Base-by-base conservation (phyloP, 2,797 vertebrate genomes). In the Anguilla pacifica region DNA sequence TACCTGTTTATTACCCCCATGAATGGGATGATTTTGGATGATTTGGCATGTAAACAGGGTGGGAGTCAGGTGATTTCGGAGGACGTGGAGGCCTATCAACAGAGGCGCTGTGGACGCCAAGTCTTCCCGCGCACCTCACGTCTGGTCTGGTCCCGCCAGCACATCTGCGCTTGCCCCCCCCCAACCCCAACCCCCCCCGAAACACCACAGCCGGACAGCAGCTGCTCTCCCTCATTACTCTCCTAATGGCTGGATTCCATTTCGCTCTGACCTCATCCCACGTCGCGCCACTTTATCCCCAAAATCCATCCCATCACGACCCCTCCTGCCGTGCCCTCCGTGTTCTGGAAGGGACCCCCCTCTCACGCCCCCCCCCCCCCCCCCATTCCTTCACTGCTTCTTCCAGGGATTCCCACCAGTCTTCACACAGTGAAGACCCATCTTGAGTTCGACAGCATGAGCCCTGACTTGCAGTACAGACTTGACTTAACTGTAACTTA, bases 221-320 rank as follows among this genome's bases (percentile, higher is more conserved):
- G 95, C 96, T 96, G 95, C 93, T 94, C 92, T 93, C 91, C 93
- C 94, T 95, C 94, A 94, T 95, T 95, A 94, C 92, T 92, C 91
- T 89, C 90, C 90, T 95, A 95, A 96, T 95, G 94, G 94, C 94
- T 93, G 94, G 94, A 94, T 96, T 93, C 15, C 83, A 88, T 94
- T 96, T 96, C 93, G 89, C 92, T 94, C 92, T 96, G 95, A 96
- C 95, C 94, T 96, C 95, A 96, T 96, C 92, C 64, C 90, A 90
- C 90, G 89, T 91, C 93, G 82, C 92, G 92, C 90, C 92, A 89
- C 92, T 93, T 93, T 82, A 92, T 91, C 77, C 43, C 46, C 1
- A n/a, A 79, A 61, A 43, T 83, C 74, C 67, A 25, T 28, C 86
- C 57, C 25, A n/a, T 15, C 72, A 35, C n/a, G n/a, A 57, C 82